phyloP scores from a whole-genome alignment of 64 coral and sea anemone genomes.

The Actinia equina region DNA sequence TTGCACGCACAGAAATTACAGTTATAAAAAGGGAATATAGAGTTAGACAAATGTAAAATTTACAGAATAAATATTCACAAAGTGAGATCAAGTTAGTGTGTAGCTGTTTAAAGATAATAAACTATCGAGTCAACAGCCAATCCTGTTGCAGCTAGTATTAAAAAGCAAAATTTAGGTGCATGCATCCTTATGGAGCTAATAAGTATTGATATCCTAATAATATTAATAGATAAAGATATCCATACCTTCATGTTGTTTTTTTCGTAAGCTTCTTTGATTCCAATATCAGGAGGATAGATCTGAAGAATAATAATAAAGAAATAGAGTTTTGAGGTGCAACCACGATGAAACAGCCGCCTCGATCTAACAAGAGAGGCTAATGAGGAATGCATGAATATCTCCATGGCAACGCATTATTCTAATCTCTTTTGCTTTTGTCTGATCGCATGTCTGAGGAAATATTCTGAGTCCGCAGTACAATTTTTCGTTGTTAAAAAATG shows the following conservation, averaged over 20 bases:
- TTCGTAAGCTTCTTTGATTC: not conserved
- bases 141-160: not conserved
- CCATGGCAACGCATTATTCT: not conserved
- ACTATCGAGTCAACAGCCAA: too few species aligned
- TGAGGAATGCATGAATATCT: too few species aligned
- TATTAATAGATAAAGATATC: not conserved
- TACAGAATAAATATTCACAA: too few species aligned
- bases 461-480: not conserved
- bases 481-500: not conserved
- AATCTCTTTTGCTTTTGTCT: not conserved
- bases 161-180: too few species aligned
- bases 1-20: too few species aligned
- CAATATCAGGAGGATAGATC: not conserved
- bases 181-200: not conserved
- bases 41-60: too few species aligned
- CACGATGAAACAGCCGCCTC: too few species aligned
- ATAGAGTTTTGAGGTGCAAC: not conserved
- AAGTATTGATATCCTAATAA: not conserved
- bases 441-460: not conserved
- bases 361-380: too few species aligned
- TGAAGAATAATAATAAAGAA: not conserved
- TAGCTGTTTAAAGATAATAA: too few species aligned
- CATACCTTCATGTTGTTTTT: conserved; percentile 6
- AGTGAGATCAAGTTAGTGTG: too few species aligned
- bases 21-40: too few species aligned